phyloP scores from a whole-genome alignment of 2,113 vertebrate genomes.

The Trematomus loennbergii region DNA sequence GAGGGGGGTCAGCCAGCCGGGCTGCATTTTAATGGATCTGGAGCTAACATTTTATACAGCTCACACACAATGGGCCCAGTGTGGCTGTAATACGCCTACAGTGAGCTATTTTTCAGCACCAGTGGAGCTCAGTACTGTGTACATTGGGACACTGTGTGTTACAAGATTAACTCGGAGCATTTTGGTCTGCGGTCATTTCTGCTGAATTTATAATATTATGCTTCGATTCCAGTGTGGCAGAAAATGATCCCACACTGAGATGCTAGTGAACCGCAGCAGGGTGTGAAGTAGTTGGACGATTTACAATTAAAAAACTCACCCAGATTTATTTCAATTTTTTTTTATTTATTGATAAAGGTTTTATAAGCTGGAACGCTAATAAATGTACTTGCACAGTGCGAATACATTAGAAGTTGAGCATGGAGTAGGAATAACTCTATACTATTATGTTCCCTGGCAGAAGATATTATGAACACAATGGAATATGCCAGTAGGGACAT shows the following conservation, averaged over 20 bases:
- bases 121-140: conserved; percentile 34
- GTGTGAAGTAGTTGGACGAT: conserved; percentile 21
- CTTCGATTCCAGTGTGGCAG: conserved; percentile 20
- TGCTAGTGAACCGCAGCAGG: conserved; percentile 33
- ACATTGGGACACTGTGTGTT: conserved; percentile 37
- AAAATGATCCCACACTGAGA: conserved; percentile 28
- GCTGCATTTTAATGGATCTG: conserved; percentile 68
- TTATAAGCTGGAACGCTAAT: not conserved
- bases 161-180: conserved; percentile 54
- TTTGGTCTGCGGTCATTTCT: conserved; percentile 34
- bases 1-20: conserved; percentile 38
- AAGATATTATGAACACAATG: not conserved
- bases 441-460: not conserved
- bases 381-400: not conserved
- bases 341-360: conserved; percentile 28
- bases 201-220: conserved; percentile 50
- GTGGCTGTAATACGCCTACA: conserved; percentile 62
- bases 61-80: conserved; percentile 65
- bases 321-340: not conserved
- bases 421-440: not conserved
- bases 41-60: conserved; percentile 60
- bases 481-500: not conserved
- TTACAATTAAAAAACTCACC: conserved; percentile 33
- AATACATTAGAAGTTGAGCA: not conserved
- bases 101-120: conserved; percentile 62